These are phyloP conservation scores for Leptinotarsa peninsularis DNA, from an alignment of 2,888 invertebrate genomes.

Conservation along the genomic window DNA sequence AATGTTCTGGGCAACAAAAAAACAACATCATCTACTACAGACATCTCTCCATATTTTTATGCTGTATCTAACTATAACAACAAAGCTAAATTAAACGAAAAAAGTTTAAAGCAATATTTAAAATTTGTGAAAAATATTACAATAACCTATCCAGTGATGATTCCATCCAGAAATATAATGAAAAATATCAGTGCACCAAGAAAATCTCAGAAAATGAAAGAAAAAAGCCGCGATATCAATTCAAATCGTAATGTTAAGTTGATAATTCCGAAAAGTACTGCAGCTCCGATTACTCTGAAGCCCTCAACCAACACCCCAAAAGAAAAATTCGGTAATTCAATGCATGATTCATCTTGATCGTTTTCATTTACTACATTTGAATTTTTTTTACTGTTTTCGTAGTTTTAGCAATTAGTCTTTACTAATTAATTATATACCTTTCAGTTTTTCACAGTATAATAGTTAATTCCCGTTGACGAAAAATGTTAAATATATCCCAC, in stretches of 20 bases:
- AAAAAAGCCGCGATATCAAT: slow-evolving; percentile 66
- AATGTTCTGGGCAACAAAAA: slow-evolving; percentile 47
- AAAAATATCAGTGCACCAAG: slow-evolving; percentile 60
- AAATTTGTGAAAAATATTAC: slow-evolving; percentile 65
- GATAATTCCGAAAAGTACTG: slow-evolving; percentile 58
- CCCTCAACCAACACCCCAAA: slow-evolving; percentile 34
- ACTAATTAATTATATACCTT: not conserved
- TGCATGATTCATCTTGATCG: slow-evolving; percentile 49
- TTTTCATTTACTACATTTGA: slow-evolving; percentile 32
- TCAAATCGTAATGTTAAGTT: slow-evolving; percentile 63
- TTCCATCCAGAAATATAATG: slow-evolving; percentile 65
- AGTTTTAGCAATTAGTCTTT: not conserved
- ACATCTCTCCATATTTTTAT: slow-evolving; percentile 60
- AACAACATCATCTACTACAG: slow-evolving; percentile 52
- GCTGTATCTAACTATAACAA: slow-evolving; percentile 57
- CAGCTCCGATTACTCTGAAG: slow-evolving; percentile 48
- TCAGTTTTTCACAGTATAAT: not conserved
- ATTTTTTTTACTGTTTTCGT: not conserved
- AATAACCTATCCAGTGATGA: slow-evolving; percentile 78
- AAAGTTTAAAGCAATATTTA: slow-evolving; percentile 59
- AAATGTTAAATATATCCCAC: not conserved
- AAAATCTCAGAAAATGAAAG: slow-evolving; percentile 65
- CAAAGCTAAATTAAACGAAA: slow-evolving; percentile 58
- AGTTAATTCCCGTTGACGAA: not conserved
- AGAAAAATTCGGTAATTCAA: slow-evolving; percentile 43